Evolutionary conservation across 2,797 vertebrate genomes (phyloP).

Genomic region (Oreochromis grahami): DNA sequence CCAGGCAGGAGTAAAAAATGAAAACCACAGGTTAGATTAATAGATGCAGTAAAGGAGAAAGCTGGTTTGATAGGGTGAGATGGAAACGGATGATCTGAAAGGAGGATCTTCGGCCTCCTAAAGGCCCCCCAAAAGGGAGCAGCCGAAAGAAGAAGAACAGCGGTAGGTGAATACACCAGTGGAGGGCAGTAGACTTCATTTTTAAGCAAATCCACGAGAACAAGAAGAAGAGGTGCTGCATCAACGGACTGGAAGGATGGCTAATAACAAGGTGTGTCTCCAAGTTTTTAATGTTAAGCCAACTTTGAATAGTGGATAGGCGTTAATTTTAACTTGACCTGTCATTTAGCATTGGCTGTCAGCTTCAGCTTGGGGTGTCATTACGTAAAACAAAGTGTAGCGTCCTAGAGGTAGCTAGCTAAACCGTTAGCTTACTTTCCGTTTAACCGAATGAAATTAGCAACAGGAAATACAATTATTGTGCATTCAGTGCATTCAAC

Average conservation of each 20-base stretch:
- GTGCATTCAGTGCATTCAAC: not conserved
- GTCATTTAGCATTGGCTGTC: not conserved
- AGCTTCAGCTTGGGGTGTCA: not conserved
- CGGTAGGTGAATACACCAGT: not conserved
- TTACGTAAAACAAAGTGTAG: not conserved
- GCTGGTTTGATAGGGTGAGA: not conserved
- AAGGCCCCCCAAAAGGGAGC: no score
- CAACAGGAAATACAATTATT: fast-evolving
- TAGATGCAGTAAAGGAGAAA: not conserved
- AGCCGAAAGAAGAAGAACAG: not conserved
- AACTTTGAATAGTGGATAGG: not conserved
- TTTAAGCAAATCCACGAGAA: not conserved
- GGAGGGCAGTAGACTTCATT: not conserved
- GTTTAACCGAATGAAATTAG: not conserved
- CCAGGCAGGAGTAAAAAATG: not conserved
- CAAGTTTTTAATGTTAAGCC: not conserved
- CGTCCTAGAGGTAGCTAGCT: not conserved
- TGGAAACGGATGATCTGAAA: not conserved
- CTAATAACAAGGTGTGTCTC: constrained; percentile 56
- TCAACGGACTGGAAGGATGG: constrained; percentile 25
- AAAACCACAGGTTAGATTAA: not conserved
- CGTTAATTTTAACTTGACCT: not conserved
- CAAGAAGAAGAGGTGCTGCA: not conserved
- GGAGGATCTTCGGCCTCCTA: not conserved
- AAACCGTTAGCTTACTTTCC: not conserved